Conservation (phyloP, 2,797 vertebrate species). For the Bradypodion pumilum region DNA sequence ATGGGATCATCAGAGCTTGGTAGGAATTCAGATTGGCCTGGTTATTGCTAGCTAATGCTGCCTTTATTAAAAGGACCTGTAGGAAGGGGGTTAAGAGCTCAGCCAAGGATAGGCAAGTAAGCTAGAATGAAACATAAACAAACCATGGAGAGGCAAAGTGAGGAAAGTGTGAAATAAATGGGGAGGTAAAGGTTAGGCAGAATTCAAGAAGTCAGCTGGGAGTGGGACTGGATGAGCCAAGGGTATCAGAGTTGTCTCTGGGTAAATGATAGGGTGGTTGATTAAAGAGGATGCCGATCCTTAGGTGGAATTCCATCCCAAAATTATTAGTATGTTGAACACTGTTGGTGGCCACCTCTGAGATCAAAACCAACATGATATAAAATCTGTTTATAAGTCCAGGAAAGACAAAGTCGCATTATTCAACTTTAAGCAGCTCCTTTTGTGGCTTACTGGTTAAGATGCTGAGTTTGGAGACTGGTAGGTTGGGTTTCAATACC, state of each 20-base stretch:
- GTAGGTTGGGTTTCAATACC: too few species aligned
- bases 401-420: too few species aligned
- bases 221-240: background rate
- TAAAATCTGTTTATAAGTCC: background rate
- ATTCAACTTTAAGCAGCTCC: too few species aligned
- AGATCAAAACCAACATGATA: background rate
- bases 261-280: constrained; percentile 11
- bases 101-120: background rate
- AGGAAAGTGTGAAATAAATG: background rate
- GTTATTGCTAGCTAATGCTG: constrained; percentile 17
- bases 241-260: background rate
- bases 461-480: too few species aligned
- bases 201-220: background rate
- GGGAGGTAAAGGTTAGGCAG: background rate
- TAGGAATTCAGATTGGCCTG: background rate
- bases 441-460: too few species aligned
- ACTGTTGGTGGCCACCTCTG: background rate
- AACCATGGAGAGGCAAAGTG: background rate
- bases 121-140: constrained; percentile 10
- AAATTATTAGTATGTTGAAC: background rate
- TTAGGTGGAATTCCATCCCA: background rate
- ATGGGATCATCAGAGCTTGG: background rate
- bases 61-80: constrained; percentile 13
- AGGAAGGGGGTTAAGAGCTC: background rate
- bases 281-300: background rate